Percentiles rank a stretch among this genome's conserved stretches.
These are phyloP conservation scores for Plecotus auritus DNA, from an alignment of 2,113 vertebrate genomes.

Conservation along the genomic window DNA sequence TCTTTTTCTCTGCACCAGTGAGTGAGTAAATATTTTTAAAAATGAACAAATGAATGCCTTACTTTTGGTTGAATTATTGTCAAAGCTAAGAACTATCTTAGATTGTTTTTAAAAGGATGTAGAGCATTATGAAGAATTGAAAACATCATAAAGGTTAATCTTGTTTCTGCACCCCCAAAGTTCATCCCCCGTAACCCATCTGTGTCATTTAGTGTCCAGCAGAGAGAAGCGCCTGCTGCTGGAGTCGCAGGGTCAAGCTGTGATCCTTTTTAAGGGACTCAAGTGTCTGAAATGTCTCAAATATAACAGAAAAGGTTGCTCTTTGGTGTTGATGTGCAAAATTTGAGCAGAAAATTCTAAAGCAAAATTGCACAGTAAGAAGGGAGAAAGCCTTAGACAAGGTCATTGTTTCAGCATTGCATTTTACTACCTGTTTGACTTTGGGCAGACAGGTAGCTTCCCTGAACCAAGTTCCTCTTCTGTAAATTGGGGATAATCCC, in stretches of 20 bases:
- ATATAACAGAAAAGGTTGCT: background rate
- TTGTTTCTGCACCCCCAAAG: background rate
- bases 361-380: background rate
- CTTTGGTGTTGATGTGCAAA: background rate
- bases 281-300: background rate
- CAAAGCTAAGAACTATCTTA: background rate
- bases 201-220: background rate
- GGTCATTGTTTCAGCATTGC: background rate
- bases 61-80: conserved; percentile 35
- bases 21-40: background rate
- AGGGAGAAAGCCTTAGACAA: background rate
- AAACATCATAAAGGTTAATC: background rate
- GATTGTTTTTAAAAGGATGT: conserved; percentile 7
- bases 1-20: background rate
- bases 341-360: background rate
- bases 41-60: background rate
- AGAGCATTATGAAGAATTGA: background rate
- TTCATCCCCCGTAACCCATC: background rate
- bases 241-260: background rate
- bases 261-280: background rate
- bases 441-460: background rate
- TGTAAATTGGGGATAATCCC: background rate
- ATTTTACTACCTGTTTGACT: background rate
- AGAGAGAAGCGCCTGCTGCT: background rate
- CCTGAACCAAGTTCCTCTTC: background rate